Evolutionary conservation across 2,797 vertebrate species (phyloP), one percentile per base, ranked within the genome.

Genomic region (Brachymystax lenok): DNA sequence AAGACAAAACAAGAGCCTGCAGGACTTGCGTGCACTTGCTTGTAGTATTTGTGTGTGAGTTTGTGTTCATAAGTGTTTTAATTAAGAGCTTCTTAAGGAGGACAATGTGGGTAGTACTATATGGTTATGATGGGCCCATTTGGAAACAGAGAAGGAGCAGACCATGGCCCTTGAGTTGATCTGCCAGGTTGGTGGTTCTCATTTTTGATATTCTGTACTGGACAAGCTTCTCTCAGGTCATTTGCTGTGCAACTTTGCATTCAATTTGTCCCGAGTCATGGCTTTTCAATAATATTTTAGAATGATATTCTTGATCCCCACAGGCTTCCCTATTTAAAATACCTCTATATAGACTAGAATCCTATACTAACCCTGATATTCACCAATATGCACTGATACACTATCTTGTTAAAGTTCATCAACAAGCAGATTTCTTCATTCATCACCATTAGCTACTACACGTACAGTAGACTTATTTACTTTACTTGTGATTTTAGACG

Each of bases 121-220:
- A 92, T 89, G 90, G 92, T 92, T 92, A 84, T 92, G 93, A 92
- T 93, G 93, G 93, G 89, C 92, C 93, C 94, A 92, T 92, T 94
- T 93, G 95, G 96, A 96, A 92, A 92, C 88, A 80, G 79, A 80
- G 78, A 90, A 82, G 93, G 95, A 92, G 88, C 91, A 90, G 92
- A 91, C 93, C 93, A 86, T 89, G 87, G 91, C 94, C 92, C 92
- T 91, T 93, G 95, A 95, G 91, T 95, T 94, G 95, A 93, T 94
- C 91, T 92, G 83, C 93, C 97, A 99, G 98, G 98, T 99, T 99
- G 97, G 98, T 99, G 94, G 92, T 83, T 91, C 95, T 95, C 92
- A 92, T 95, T 95, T 96, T 94, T 95, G 93, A 95, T 93, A 93
- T 95, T 94, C 94, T 93, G 93, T 89, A 66, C 86, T 35, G 13